Evolutionary conservation across 2,797 vertebrate species (phyloP), one percentile per base, ranked within the genome.

Genomic region (Pterois miles): DNA sequence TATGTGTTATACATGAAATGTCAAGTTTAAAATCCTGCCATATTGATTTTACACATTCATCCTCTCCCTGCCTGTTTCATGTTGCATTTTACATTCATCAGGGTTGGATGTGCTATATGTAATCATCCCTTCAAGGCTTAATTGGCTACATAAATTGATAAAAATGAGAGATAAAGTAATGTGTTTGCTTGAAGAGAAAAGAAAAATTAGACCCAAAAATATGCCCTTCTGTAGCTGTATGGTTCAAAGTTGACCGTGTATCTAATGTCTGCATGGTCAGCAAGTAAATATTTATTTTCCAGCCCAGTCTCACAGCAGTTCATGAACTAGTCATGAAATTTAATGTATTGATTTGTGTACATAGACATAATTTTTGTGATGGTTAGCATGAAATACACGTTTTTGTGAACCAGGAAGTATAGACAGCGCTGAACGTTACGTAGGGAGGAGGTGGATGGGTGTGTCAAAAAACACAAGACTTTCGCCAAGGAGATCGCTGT

Each of bases 41-140:
- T 22, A 64, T 59, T 46, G 8, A 34, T 59, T 58, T 46, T 14
- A 56, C 34, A 43, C 23, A 58, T 57, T 52, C 60, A 18, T 27
- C 34, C 5, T 9, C 3, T 31, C 0, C 4, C 13, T 50, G 31
- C 8, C 20, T 66, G 53, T 23, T 53, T 23, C 9, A 65, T 52
- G 43, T 64, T 36, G 31, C 38, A 68, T 73, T 62, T 64, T 36
- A 23, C 38, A 68, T 73, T 62, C 12, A 52, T 63, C 11, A 29
- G 57, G 22, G 46, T 29, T 5, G 1, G 10, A 60, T 31, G 22
- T 58, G 9, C 46, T 50, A 4, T 34, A 6, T 29, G 14, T 23
- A 1, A 4, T 40, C 16, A 20, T 40, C 5, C 5, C 5, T 60
- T 29, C 8, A 18, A 3, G 6, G 27, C 29, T 34, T 25, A 29